Evolutionary conservation across 2,113 vertebrate genomes (phyloP).

Genomic region (Haplotaxodon microlepis): DNA sequence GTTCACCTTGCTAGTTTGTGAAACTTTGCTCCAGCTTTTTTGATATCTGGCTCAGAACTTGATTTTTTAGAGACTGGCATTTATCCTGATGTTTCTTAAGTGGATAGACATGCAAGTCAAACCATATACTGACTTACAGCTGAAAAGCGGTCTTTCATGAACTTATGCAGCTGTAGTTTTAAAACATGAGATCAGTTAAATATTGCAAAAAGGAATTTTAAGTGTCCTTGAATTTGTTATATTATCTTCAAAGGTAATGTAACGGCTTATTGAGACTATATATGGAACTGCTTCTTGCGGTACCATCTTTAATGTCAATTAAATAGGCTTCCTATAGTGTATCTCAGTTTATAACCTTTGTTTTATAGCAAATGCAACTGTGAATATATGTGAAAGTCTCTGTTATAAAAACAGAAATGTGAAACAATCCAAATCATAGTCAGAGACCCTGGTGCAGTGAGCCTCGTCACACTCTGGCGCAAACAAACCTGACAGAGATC

Average conservation of each 20-base stretch:
- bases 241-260: background rate
- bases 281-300: background rate
- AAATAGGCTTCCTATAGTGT: background rate
- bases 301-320: background rate
- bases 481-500: background rate
- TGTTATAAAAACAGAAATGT: background rate
- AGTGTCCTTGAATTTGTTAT: background rate
- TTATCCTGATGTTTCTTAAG: background rate
- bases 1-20: background rate
- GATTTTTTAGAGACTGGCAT: background rate
- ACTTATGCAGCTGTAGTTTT: background rate
- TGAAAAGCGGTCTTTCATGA: background rate
- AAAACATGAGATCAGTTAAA: background rate
- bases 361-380: background rate
- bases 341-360: background rate
- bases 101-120: background rate
- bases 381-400: background rate
- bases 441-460: background rate
- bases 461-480: fast-evolving
- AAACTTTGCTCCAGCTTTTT: background rate
- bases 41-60: background rate
- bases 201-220: background rate
- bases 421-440: background rate
- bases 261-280: background rate
- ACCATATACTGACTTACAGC: background rate